Base-by-base conservation (phyloP, 2,888 invertebrate species). In the Nemoura dubitans region DNA sequence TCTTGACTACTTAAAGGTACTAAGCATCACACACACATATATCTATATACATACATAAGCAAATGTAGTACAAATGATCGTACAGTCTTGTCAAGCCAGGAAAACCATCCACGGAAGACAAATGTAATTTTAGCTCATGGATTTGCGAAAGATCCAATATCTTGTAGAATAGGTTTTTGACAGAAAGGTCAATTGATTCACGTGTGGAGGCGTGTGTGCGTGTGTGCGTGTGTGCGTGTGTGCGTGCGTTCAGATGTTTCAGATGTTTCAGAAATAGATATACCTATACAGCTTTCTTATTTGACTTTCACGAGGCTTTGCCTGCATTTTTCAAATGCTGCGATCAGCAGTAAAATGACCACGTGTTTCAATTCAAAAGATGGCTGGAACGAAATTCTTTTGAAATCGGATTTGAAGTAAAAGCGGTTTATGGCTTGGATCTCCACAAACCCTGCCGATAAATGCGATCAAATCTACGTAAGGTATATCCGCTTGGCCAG, bases 361-460 rank as follows among this genome's bases (percentile, higher is more conserved):
- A 59, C 84, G 84, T 84, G 84, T 84, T 76, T 84, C 84, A 84
- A 84, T 84, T 84, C 84, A 81, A n/a, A 81, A 81, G 81, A 81
- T 81, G 27, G 81, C 81, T 81, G 10, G 29, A 84, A 83, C 42
- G 83, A 83, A 84, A 76, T 84, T 84, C 84, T 84, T 84, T 84
- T 84, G 84, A 84, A 76, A 84, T 84, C 84, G 76, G 84, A 84
- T 84, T 84, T 84, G 84, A 84, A 76, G 84, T 84, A 84, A 59
- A 84, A 84, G 84, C 84, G 84, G 84, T 84, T 84, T 84, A 76
- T 84, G 84, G 76, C 21, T 14, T 28, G 59, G 76, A 42, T 83
- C 83, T 43, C 42, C 43, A 83, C 83, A 83, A 43, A 43, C 30
- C 36, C 36, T 26, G 25, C 26, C 36, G 30, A 83, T 83, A 83